A percentile compares a stretch with the other conserved stretches of the same genome.
Evolutionary conservation across 2,888 invertebrate species (phyloP).

Genomic region (Torymus auratus): DNA sequence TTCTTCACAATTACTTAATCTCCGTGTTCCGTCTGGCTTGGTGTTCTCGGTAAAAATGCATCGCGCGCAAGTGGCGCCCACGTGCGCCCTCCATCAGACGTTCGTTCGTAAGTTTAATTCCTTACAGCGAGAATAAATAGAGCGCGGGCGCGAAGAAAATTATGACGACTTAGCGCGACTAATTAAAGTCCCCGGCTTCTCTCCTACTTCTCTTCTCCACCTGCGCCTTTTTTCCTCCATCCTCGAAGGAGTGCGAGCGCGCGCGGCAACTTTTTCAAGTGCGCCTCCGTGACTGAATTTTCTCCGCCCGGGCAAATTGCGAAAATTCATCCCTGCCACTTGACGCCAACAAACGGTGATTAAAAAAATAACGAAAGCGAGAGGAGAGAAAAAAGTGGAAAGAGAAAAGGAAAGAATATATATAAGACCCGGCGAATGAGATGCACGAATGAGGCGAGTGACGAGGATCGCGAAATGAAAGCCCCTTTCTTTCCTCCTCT

Average conservation of each 20-base stretch:
- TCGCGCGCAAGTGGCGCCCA: not conserved
- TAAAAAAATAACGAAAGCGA: slow-evolving; percentile 46
- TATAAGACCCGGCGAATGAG: not conserved
- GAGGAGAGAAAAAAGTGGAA: not conserved
- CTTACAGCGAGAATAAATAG: slow-evolving; percentile 14
- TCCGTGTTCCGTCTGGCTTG: not conserved
- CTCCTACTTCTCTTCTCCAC: not conserved
- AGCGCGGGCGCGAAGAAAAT: slow-evolving; percentile 27
- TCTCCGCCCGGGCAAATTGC: slow-evolving; percentile 5
- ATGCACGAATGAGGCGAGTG: slow-evolving; percentile 43
- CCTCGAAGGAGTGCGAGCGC: not conserved
- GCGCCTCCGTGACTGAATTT: slow-evolving; percentile 31
- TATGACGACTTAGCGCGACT: slow-evolving; percentile 39
- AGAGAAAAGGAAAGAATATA: not conserved
- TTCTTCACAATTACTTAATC: not conserved
- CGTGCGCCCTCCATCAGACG: slow-evolving; percentile 23
- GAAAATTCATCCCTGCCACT: slow-evolving; percentile 39
- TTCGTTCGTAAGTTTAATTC: slow-evolving; percentile 24
- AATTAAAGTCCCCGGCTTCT: slow-evolving; percentile 30
- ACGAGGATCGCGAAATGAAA: slow-evolving; percentile 30
- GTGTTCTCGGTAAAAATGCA: not conserved
- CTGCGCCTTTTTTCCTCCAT: not conserved
- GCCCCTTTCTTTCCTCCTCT: slow-evolving; percentile 44
- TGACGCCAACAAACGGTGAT: slow-evolving; percentile 17
- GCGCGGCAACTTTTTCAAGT: slow-evolving; percentile 4